phyloP scores from a whole-genome alignment of 2,113 vertebrate species.

The Caretta caretta region DNA sequence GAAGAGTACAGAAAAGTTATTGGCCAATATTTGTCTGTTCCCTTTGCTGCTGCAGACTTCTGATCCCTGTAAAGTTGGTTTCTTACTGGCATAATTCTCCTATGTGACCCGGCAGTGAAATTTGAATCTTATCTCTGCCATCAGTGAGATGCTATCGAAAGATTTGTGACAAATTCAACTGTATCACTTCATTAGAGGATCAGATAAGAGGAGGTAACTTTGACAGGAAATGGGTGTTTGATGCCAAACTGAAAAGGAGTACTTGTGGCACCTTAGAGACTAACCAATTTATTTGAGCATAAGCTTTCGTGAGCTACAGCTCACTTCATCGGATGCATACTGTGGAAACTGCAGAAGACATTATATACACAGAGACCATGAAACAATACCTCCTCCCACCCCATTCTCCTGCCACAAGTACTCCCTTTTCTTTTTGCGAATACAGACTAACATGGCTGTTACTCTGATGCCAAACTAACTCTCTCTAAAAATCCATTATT shows the following conservation, averaged over 20 bases:
- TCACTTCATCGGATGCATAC: too few species aligned
- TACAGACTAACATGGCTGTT: too few species aligned
- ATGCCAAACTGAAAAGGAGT: not conserved
- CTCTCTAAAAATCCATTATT: not conserved
- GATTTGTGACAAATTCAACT: not conserved
- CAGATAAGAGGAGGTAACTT: not conserved
- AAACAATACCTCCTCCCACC: too few species aligned
- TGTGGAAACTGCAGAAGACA: too few species aligned
- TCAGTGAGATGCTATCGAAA: not conserved
- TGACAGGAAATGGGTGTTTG: not conserved
- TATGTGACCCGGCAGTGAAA: not conserved
- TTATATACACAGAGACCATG: too few species aligned
- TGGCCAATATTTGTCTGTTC: not conserved
- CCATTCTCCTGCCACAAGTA: too few species aligned
- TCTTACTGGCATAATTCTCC: rapidly evolving
- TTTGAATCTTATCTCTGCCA: not conserved
- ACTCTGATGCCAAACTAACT: not conserved
- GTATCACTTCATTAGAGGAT: not conserved
- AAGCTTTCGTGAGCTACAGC: too few species aligned
- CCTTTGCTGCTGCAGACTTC: not conserved
- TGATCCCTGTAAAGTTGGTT: not conserved
- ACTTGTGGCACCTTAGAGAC: too few species aligned
- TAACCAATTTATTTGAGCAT: too few species aligned
- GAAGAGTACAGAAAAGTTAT: not conserved
- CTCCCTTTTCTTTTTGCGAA: too few species aligned